These are phyloP conservation scores for Agrotis clavis DNA, from an alignment of 2,888 invertebrate species.

Conservation along the genomic window DNA sequence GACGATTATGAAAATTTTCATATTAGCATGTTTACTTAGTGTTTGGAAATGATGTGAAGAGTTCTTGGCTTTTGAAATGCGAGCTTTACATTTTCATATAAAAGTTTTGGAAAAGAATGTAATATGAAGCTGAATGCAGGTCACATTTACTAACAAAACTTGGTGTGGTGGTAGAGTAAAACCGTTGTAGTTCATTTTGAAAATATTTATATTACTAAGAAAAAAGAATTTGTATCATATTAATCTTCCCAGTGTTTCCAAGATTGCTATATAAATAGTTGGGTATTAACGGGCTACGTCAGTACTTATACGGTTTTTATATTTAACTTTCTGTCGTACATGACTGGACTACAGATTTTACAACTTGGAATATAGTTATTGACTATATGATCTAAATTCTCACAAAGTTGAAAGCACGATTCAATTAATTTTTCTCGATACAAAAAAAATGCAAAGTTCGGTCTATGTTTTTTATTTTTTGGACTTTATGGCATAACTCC, in stretches of 20 bases:
- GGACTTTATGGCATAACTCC: too few species aligned
- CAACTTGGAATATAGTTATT: too few species aligned
- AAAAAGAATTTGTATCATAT: neutral
- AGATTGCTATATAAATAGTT: neutral
- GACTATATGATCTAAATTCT: too few species aligned
- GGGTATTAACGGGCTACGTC: too few species aligned
- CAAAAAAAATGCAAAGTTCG: too few species aligned
- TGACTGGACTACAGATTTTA: too few species aligned
- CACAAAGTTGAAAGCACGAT: too few species aligned
- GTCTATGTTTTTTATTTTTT: too few species aligned
- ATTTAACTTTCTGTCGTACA: too few species aligned
- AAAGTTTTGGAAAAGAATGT: constrained; percentile 26
- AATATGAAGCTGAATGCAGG: constrained; percentile 26
- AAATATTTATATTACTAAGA: neutral
- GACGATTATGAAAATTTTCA: neutral
- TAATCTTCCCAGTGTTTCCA: neutral
- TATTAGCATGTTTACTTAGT: neutral
- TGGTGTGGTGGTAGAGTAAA: neutral
- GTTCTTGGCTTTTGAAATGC: constrained; percentile 4
- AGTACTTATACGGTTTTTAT: too few species aligned
- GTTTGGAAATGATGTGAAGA: constrained; percentile 7
- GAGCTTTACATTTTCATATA: constrained; percentile 31
- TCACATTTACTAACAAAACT: neutral
- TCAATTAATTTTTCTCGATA: too few species aligned
- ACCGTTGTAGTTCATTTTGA: neutral